phyloP scores from a whole-genome alignment of 2,797 vertebrate species.

The Vespertilio murinus region DNA sequence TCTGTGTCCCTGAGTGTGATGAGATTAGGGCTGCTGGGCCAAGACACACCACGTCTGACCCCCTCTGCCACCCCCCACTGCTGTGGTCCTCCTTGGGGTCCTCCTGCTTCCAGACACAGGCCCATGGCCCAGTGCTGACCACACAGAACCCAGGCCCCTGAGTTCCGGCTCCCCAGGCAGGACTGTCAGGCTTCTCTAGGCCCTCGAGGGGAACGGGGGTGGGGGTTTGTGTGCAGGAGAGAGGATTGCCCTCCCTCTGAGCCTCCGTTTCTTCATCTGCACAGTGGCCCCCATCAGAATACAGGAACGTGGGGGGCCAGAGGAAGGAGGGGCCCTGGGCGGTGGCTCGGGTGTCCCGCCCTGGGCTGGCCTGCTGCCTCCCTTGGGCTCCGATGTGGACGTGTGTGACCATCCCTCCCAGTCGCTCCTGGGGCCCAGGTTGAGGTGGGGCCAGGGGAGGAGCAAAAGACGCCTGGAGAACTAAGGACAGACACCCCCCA shows the following conservation, averaged over 20 bases:
- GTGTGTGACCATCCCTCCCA: not conserved
- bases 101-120: not conserved
- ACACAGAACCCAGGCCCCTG: not conserved
- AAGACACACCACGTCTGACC: not conserved
- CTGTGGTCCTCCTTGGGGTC: not conserved
- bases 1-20: not conserved
- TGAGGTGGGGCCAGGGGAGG: not conserved
- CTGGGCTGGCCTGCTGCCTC: not conserved
- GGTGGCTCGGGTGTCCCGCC: not conserved
- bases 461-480: not conserved
- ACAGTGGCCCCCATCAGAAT: not conserved
- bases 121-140: not conserved
- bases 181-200: not conserved
- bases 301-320: no score
- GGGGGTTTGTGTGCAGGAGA: not conserved
- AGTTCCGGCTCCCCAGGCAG: fast-evolving
- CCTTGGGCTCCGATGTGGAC: not conserved
- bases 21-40: not conserved
- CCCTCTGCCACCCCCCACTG: fast-evolving
- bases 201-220: not conserved
- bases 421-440: not conserved
- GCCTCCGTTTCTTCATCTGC: not conserved
- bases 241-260: not conserved
- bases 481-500: not conserved
- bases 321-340: not conserved